Evolutionary conservation across 2,113 vertebrate species (phyloP).

Genomic region (Grallaria varia): DNA sequence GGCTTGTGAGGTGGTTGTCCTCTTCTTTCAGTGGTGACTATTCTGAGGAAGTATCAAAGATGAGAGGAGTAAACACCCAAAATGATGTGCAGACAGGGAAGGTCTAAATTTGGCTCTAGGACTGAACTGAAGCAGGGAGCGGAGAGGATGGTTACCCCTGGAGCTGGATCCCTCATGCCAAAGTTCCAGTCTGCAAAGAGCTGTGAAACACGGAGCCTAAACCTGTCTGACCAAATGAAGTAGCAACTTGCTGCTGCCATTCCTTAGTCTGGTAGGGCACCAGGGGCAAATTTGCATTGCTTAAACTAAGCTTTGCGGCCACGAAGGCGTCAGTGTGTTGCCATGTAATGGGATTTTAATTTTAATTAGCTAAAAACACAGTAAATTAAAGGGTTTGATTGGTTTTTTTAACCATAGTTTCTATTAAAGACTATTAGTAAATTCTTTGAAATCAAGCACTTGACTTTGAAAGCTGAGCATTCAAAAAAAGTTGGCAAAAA

Average conservation of each 20-base stretch:
- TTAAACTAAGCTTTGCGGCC: not conserved
- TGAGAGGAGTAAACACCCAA: not conserved
- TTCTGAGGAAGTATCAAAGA: not conserved
- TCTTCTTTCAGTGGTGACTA: not conserved
- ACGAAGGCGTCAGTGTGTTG: not conserved
- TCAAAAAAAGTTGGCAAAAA: conserved; percentile 16
- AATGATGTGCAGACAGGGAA: not conserved
- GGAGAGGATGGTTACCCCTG: not conserved
- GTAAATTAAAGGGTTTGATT: not conserved
- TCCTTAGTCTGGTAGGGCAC: accelerated
- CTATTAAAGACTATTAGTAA: not conserved
- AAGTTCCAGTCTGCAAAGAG: not conserved
- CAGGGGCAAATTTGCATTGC: not conserved
- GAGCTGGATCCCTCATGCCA: not conserved
- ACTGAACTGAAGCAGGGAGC: not conserved
- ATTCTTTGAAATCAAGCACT: conserved; percentile 20
- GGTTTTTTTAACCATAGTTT: not conserved
- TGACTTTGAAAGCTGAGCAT: not conserved
- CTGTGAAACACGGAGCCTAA: not conserved
- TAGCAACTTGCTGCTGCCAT: not conserved
- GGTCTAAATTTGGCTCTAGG: not conserved
- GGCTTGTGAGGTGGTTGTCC: not conserved
- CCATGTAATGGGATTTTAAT: conserved; percentile 12
- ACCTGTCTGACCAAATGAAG: not conserved
- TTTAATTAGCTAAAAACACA: conserved; percentile 17